Evolutionary conservation across 2,797 vertebrate genomes (phyloP).

Genomic region (Lepus oiostolus): DNA sequence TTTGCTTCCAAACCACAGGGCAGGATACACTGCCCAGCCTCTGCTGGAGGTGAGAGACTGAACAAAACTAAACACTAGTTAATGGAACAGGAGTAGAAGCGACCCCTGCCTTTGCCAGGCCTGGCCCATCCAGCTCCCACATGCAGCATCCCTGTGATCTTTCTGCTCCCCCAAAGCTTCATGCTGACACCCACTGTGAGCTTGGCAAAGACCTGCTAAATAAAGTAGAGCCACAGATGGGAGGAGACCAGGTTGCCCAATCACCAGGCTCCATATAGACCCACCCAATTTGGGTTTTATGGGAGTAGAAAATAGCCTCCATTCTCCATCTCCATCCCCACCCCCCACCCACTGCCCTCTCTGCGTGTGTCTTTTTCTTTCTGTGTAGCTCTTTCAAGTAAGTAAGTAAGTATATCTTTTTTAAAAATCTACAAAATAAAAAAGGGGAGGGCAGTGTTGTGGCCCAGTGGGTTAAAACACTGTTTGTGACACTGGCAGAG

Average conservation of each 20-base stretch:
- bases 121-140: background rate
- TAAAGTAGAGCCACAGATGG: background rate
- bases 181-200: background rate
- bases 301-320: background rate
- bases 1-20: background rate
- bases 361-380: too few relatives aligned
- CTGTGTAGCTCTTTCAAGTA: too few relatives aligned
- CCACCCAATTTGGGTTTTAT: background rate
- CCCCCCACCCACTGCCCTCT: too few relatives aligned
- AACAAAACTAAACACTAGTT: background rate
- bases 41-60: background rate
- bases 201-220: background rate
- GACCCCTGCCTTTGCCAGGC: background rate
- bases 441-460: too few relatives aligned
- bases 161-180: background rate
- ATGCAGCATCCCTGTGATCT: rapidly evolving
- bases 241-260: background rate
- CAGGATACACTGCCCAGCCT: background rate
- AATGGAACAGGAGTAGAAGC: background rate
- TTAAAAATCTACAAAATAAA: too few relatives aligned
- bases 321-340: too few relatives aligned
- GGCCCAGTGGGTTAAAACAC: too few relatives aligned
- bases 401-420: too few relatives aligned
- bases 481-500: too few relatives aligned
- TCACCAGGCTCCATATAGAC: background rate